Conservation (phyloP, 2,797 vertebrate species). For the Lepilemur ruficaudatus region DNA sequence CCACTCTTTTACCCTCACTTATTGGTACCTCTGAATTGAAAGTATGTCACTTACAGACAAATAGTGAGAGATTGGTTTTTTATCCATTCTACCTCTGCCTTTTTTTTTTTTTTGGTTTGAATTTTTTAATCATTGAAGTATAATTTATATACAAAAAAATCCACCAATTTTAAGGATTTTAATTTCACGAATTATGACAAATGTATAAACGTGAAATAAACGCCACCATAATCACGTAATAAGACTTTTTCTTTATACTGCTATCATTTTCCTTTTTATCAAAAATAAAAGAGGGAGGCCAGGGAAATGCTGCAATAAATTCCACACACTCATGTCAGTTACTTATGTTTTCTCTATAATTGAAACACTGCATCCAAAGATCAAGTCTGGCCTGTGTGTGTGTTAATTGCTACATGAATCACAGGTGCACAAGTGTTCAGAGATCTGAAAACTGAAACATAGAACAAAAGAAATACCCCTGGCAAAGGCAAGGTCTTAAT, state of each 20-base stretch:
- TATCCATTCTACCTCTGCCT: not conserved
- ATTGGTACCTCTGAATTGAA: not conserved
- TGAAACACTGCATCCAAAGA: not conserved
- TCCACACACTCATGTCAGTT: not conserved
- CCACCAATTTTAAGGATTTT: no score
- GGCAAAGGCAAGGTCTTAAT: not conserved
- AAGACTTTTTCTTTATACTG: not conserved
- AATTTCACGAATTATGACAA: no score
- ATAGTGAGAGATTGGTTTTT: not conserved
- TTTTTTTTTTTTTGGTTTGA: not conserved
- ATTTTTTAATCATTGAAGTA: no score
- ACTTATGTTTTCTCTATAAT: constrained; percentile 17
- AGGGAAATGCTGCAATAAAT: not conserved
- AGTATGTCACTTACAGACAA: not conserved
- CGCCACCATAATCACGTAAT: no score
- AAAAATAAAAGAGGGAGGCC: constrained; percentile 1
- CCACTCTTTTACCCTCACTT: not conserved
- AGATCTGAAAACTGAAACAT: not conserved
- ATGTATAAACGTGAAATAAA: no score
- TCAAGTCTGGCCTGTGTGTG: not conserved
- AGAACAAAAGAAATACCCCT: not conserved
- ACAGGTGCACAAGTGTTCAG: not conserved
- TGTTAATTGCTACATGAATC: not conserved
- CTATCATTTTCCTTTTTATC: not conserved
- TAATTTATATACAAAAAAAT: no score